These are phyloP conservation scores for Calliphora vomitoria DNA, from an alignment of 2,888 invertebrate species.

Conservation along the genomic window DNA sequence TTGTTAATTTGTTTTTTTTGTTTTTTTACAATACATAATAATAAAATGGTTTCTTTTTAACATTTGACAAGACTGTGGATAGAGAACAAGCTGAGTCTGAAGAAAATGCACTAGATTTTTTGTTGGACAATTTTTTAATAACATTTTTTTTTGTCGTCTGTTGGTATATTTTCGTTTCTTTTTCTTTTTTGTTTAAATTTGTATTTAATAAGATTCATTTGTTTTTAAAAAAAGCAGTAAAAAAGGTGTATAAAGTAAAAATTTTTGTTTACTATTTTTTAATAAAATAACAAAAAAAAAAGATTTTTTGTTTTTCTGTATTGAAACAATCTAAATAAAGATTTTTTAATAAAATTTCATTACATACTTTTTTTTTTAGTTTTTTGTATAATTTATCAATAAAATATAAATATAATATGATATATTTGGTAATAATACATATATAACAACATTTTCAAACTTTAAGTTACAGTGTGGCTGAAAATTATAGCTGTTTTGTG, in stretches of 20 bases:
- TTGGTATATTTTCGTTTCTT: constrained; percentile 31
- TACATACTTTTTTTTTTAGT: neutral
- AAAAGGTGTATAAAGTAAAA: constrained; percentile 69
- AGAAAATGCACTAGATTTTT: constrained; percentile 57
- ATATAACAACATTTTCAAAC: constrained; percentile 69
- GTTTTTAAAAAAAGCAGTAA: constrained; percentile 60
- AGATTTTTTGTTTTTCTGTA: constrained; percentile 27
- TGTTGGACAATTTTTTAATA: constrained; percentile 33
- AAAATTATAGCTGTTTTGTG: constrained; percentile 45
- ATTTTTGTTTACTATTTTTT: constrained; percentile 40
- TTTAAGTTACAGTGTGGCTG: constrained; percentile 38
- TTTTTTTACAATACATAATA: constrained; percentile 9
- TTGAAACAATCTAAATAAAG: constrained; percentile 53
- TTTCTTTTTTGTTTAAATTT: constrained; percentile 19
- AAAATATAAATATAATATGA: constrained; percentile 66
- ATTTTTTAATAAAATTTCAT: constrained; percentile 25
- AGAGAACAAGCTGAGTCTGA: constrained; percentile 54
- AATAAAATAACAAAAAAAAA: constrained; percentile 53
- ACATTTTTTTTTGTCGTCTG: neutral
- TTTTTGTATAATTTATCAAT: constrained; percentile 54
- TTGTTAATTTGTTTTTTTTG: neutral
- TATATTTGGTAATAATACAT: constrained; percentile 68
- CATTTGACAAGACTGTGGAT: constrained; percentile 43
- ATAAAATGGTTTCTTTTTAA: constrained; percentile 13
- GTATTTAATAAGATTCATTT: constrained; percentile 1